Base-by-base conservation (phyloP, 1,140 invertebrate genomes). In the Macrobrachium rosenbergii region DNA sequence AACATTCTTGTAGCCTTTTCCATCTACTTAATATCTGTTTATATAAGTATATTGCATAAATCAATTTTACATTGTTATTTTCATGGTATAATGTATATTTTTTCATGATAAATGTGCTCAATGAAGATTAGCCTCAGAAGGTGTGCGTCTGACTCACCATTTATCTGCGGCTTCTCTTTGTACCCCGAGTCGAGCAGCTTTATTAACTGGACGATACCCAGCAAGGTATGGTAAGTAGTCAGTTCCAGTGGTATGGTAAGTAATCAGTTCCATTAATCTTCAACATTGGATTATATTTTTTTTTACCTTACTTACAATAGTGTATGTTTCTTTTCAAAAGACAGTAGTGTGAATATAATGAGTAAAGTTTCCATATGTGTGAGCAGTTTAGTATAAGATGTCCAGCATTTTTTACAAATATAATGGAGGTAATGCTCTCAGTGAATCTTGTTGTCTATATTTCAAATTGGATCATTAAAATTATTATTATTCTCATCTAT, bases 201-300 rank as follows among this genome's bases (percentile, higher is more conserved):
- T 92, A 16, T 82, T 92, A 14, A 92, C 92, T 14, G 92, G 92
- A 28, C 82, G 92, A 19, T 92, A 92, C 88, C 91, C 91, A 16
- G 80, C 91, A 60, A 81, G 92, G 77, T 90, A 89, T 75, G 92
- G 92, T 92, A 76, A 88, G n/a, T n/a, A 21, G 0, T 67, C 37
- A 23, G 28, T 28, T 10, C 8, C 10, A 21, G n/a, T n/a, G 92
- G 77, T 90, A 89, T 75, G 92, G 92, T 92, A 76, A 88, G n/a
- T n/a, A 21, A 12, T 67, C 37, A 23, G 28, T 28, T 10, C 8
- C 10, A 21, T 6, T 17, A 19, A 67, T 10, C n/a, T 2, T 67
- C 10, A 17, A n/a, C 19, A 28, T 67, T n/a, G 5, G 0, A 37
- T 67, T 6, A 21, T 7, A 67, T 67, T 14, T 10, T 67, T 8